Percentiles rank a stretch among this genome's conserved stretches.
Evolutionary conservation across 2,113 vertebrate species (phyloP).

Genomic region (Symphodus melops): DNA sequence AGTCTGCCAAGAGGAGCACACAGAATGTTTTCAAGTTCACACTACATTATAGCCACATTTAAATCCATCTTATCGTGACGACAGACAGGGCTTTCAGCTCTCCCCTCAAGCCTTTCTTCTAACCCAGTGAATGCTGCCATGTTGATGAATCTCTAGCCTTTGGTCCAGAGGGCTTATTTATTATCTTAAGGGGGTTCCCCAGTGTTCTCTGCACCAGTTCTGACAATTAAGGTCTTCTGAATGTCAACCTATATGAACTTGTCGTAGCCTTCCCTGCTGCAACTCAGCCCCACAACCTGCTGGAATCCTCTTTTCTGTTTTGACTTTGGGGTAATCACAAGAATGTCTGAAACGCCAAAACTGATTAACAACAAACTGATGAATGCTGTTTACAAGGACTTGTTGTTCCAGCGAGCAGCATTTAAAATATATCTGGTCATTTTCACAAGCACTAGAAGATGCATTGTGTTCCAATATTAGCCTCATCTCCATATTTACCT

Average conservation of each 20-base stretch:
- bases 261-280: not conserved
- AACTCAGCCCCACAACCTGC: not conserved
- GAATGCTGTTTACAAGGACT: not conserved
- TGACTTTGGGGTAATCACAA: not conserved
- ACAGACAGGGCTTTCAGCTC: slow-evolving; percentile 7
- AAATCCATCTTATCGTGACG: slow-evolving; percentile 19
- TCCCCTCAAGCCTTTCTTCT: not conserved
- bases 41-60: slow-evolving; percentile 12
- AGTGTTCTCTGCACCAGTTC: slow-evolving; percentile 1
- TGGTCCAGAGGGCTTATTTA: slow-evolving; percentile 24
- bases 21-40: slow-evolving; percentile 6
- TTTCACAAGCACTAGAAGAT: not conserved
- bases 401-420: not conserved
- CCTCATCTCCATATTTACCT: not conserved
- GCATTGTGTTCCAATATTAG: not conserved
- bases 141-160: slow-evolving; percentile 19
- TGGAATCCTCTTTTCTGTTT: not conserved
- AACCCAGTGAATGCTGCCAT: slow-evolving; percentile 13
- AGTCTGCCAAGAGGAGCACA: slow-evolving; percentile 25
- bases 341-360: not conserved
- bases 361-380: not conserved
- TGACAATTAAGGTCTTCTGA: slow-evolving; percentile 39
- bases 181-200: slow-evolving; percentile 8
- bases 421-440: not conserved
- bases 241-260: slow-evolving; percentile 21